Evolutionary conservation across 2,888 invertebrate genomes (phyloP).

Genomic region (Zaprionus bogoriensis): DNA sequence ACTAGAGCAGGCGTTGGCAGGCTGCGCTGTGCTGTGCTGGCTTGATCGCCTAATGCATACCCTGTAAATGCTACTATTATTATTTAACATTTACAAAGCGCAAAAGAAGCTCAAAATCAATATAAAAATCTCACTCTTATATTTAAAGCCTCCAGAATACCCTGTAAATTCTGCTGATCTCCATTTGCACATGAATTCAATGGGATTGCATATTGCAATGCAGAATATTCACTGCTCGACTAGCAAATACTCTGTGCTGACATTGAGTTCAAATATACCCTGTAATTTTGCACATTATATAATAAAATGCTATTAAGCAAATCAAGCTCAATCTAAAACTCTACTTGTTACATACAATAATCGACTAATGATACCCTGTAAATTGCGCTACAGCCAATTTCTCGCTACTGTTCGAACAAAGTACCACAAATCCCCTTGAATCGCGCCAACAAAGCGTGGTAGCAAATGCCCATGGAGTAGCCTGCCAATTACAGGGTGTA

Average conservation of each 20-base stretch:
- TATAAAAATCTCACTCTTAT: too few relatives aligned
- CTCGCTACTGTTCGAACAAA: background rate
- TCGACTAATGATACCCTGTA: slow-evolving; percentile 4
- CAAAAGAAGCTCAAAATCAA: background rate
- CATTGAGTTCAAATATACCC: background rate
- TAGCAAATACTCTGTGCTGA: background rate
- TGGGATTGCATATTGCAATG: too few relatives aligned
- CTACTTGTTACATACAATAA: too few relatives aligned
- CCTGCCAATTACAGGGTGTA: background rate
- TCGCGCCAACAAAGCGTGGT: too few relatives aligned
- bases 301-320: too few relatives aligned
- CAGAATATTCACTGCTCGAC: background rate
- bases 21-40: too few relatives aligned
- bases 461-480: background rate
- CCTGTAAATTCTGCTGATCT: too few relatives aligned
- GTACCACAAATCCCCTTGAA: background rate
- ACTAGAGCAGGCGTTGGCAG: background rate
- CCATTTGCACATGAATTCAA: too few relatives aligned
- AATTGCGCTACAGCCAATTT: background rate
- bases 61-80: slow-evolving; percentile 4
- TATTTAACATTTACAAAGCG: too few relatives aligned
- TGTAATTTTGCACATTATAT: too few relatives aligned
- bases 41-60: background rate
- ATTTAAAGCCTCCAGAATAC: too few relatives aligned
- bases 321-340: too few relatives aligned